Evolutionary conservation across 2,113 vertebrate genomes (phyloP), one percentile per base, ranked within the genome.

Genomic region (Amphiprion ocellaris): DNA sequence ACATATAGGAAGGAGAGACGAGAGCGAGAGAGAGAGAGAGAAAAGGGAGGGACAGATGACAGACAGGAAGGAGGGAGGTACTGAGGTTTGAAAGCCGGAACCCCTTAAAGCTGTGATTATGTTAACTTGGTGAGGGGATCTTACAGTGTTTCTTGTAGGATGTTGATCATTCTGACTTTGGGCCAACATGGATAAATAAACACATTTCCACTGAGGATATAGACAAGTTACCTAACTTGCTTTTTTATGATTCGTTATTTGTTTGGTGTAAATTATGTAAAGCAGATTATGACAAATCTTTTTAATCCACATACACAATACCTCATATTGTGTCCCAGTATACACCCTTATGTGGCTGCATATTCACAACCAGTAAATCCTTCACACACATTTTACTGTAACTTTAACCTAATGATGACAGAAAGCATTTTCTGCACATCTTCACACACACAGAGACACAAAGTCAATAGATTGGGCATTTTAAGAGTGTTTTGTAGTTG

Each of bases 231-330:
- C 60, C 61, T 41, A 56, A 52, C 44, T 37, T 0, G 3, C 16
- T 62, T 54, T 23, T 16, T 12, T 30, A 2, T 68, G 56, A 77
- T 77, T 68, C 59, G 58, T 72, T 19, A 53, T 72, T 47, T 69
- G 63, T 64, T 73, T 9, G 2, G 16, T 41, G 23, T 15, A 30
- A 76, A 24, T 73, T 56, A 72, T 17, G 1, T 4, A 47, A 26
- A 60, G 30, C 11, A 37, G 41, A 46, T 66, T 50, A 61, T 56
- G 10, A 26, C 41, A 79, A 52, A 71, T 47, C 68, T 58, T 58
- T 58, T 30, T 74, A 74, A 74, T 71, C 61, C 49, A 41, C 72
- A 37, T 21, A 23, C 5, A 1, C 52, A 63, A 14, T 46, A 72
- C 28, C 46, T 61, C 52, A 64, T 30, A 30, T 5, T 3, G 28